phyloP scores from a whole-genome alignment of 2,113 vertebrate species.

The Hippolais icterina region DNA sequence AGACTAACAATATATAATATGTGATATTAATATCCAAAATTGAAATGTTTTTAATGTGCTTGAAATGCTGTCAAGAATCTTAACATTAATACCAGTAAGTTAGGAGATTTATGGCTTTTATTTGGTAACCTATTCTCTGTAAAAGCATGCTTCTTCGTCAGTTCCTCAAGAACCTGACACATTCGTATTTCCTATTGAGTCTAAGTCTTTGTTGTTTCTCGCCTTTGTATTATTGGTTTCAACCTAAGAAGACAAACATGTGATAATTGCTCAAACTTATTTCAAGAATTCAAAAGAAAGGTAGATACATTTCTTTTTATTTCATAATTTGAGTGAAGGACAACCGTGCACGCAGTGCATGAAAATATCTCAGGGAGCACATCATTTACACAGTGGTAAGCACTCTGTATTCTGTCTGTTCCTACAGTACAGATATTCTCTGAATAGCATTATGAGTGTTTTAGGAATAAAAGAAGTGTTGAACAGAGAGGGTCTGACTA shows the following conservation, averaged over 20 bases:
- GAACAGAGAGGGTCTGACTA: constrained; percentile 73
- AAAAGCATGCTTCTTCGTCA: constrained; percentile 1
- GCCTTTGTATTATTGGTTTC: constrained; percentile 62
- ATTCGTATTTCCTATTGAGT: constrained; percentile 29
- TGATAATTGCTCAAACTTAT: constrained; percentile 70
- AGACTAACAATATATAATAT: neutral
- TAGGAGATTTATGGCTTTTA: constrained; percentile 23
- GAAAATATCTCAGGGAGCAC: constrained; percentile 57
- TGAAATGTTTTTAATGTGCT: neutral
- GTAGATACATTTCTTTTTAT: constrained; percentile 69
- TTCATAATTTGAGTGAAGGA: constrained; percentile 72
- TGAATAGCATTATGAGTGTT: constrained; percentile 77
- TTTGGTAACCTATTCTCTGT: neutral
- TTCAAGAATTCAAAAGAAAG: constrained; percentile 69
- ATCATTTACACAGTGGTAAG: constrained; percentile 49
- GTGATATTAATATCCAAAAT: neutral
- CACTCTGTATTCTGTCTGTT: constrained; percentile 61
- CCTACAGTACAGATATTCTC: constrained; percentile 59
- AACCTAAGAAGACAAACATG: constrained; percentile 51
- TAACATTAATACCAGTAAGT: neutral
- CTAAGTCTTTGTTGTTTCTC: constrained; percentile 17
- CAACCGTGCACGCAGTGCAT: constrained; percentile 6
- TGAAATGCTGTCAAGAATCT: constrained; percentile 24
- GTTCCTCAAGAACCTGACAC: neutral
- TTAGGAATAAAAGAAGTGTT: constrained; percentile 74